These are phyloP conservation scores for Empis stercorea DNA, from an alignment of 2,888 invertebrate genomes.

Conservation along the genomic window DNA sequence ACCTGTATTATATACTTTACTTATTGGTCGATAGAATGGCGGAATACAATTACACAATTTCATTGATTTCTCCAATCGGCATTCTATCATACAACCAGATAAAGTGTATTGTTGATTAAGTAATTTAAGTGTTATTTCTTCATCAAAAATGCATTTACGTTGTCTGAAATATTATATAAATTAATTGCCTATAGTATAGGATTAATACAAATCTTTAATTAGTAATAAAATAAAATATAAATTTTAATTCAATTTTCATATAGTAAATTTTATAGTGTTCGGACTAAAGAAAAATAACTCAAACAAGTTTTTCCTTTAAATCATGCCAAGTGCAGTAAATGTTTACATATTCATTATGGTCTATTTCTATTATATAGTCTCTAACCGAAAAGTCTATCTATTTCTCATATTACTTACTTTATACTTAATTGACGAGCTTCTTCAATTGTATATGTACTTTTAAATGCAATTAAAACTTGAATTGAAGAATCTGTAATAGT, in stretches of 20 bases:
- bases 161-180: slow-evolving; percentile 39
- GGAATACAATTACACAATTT: slow-evolving; percentile 57
- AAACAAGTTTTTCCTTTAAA: too few species aligned
- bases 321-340: too few species aligned
- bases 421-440: slow-evolving; percentile 56
- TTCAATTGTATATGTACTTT: slow-evolving; percentile 63
- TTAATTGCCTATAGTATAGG: too few species aligned
- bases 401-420: slow-evolving; percentile 18
- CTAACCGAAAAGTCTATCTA: too few species aligned
- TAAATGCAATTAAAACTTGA: slow-evolving; percentile 45
- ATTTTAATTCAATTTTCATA: too few species aligned
- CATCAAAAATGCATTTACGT: slow-evolving; percentile 56
- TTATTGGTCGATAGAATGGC: slow-evolving; percentile 43
- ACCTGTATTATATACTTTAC: too few species aligned
- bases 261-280: too few species aligned
- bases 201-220: too few species aligned
- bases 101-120: slow-evolving; percentile 53
- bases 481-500: slow-evolving; percentile 43
- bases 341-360: too few species aligned
- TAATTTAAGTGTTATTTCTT: slow-evolving; percentile 42
- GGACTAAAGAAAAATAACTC: too few species aligned
- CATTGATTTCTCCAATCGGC: slow-evolving; percentile 51
- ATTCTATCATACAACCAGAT: slow-evolving; percentile 60
- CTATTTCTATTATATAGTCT: too few species aligned
- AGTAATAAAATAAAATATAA: too few species aligned